Evolutionary conservation across 2,888 invertebrate genomes (phyloP).

Genomic region (Mermis nigrescens): DNA sequence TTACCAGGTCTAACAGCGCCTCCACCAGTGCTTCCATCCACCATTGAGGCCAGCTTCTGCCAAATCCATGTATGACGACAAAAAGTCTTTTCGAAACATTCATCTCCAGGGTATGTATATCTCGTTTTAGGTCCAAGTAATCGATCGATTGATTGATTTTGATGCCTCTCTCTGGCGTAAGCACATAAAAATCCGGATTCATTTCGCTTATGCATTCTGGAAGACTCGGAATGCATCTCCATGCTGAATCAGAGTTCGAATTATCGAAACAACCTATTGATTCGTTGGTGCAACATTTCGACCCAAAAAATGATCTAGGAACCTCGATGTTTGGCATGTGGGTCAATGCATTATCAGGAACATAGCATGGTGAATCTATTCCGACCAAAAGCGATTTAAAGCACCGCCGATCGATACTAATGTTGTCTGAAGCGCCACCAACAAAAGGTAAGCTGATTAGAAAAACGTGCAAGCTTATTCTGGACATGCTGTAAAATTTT

Average conservation of each 20-base stretch:
- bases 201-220: neutral
- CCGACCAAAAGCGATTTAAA: no score
- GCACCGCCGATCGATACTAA: no score
- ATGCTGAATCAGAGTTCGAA: neutral
- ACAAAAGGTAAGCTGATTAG: no score
- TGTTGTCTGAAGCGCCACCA: no score
- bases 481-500: no score
- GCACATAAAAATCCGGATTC: neutral
- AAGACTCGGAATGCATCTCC: neutral
- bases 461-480: no score
- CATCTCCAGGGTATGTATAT: neutral
- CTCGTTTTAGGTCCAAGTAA: neutral
- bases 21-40: neutral
- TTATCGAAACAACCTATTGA: neutral
- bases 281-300: neutral
- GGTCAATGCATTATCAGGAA: no score
- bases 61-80: slow-evolving; percentile 9
- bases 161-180: neutral
- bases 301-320: neutral
- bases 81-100: neutral
- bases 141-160: neutral
- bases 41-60: slow-evolving; percentile 1
- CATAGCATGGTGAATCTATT: no score
- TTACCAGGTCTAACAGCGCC: neutral
- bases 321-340: no score